Evolutionary conservation across 2,797 vertebrate genomes (phyloP).

Genomic region (Pseudomugil tenellus): DNA sequence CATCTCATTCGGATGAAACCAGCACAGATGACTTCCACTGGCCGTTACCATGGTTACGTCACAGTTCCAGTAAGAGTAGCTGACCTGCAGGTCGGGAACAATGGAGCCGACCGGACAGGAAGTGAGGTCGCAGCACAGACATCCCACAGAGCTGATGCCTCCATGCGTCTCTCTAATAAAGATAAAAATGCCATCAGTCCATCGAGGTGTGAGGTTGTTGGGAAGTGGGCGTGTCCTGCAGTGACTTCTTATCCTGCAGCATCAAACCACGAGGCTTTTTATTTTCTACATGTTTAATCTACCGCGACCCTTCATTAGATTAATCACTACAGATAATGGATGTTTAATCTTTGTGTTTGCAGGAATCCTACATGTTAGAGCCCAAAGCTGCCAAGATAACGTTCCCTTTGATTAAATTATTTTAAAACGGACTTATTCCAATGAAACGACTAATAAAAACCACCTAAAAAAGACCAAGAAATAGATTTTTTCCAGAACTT

Average conservation of each 20-base stretch:
- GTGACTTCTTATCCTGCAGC: slow-evolving; percentile 10
- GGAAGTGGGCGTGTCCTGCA: slow-evolving; percentile 2
- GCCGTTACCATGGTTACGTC: neutral
- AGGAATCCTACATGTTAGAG: neutral
- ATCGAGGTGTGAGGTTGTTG: neutral
- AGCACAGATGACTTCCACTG: neutral
- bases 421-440: too few relatives aligned
- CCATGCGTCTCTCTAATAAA: slow-evolving; percentile 1
- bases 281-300: neutral
- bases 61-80: slow-evolving; percentile 4
- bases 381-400: neutral
- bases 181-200: neutral
- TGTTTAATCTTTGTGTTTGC: neutral
- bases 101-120: slow-evolving; percentile 29
- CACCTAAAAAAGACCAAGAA: too few relatives aligned
- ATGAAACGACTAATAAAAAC: too few relatives aligned
- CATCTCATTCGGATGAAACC: too few relatives aligned
- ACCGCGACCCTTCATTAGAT: too few relatives aligned
- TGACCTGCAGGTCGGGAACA: slow-evolving; percentile 18
- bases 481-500: too few relatives aligned
- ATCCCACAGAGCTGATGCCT: slow-evolving; percentile 17
- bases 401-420: too few relatives aligned
- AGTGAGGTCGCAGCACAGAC: slow-evolving; percentile 16
- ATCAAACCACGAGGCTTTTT: neutral
- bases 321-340: too few relatives aligned